Evolutionary conservation across 2,113 vertebrate genomes (phyloP), one percentile per base, ranked within the genome.

Genomic region (Tricholaema leucomelas): DNA sequence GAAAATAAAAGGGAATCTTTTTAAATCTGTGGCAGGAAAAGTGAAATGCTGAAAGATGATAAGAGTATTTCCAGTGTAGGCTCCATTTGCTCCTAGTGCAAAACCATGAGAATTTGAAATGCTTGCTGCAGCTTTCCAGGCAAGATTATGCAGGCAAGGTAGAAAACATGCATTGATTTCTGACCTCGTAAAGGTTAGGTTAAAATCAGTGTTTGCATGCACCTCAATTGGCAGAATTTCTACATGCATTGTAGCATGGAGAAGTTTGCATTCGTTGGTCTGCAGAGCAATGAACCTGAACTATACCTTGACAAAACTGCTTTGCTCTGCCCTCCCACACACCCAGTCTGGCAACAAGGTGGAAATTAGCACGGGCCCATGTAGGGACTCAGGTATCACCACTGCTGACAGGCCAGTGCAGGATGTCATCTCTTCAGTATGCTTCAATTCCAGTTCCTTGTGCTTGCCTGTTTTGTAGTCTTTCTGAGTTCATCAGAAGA

Each of bases 221-320:
- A 21, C 20, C 36, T 76, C 42, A 28, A 10, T 4, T 59, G 50
- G 58, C 24, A 65, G 44, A 65, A n/a, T 70, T 71, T 60, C 33
- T 50, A 64, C 12, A n/a, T 8, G 28, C n/a, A 18, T 12, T 15
- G 28, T 46, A 38, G 36, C 9, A 2, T 8, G 36, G 44, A 38
- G 42, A 71, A 58, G 58, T 40, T 18, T 2, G 4, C 6, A 31
- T 63, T 54, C n/a, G 5, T 9, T 54, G 58, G 52, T 52, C 31
- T 14, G 28, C 44, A 44, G 58, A 69, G 48, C 64, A 18, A 7
- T 36, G 50, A 77, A 21, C 59, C 50, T 59, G 52, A 36, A 9
- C 8, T 18, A 20, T 15, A 15, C 15, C 35, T 65, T 2, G 3
- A 8, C 18, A 11, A 0, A 2, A 18, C 42, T 70, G 36, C 42